These are phyloP conservation scores for Wasmannia auropunctata DNA, from an alignment of 1,140 invertebrate genomes.

Conservation along the genomic window DNA sequence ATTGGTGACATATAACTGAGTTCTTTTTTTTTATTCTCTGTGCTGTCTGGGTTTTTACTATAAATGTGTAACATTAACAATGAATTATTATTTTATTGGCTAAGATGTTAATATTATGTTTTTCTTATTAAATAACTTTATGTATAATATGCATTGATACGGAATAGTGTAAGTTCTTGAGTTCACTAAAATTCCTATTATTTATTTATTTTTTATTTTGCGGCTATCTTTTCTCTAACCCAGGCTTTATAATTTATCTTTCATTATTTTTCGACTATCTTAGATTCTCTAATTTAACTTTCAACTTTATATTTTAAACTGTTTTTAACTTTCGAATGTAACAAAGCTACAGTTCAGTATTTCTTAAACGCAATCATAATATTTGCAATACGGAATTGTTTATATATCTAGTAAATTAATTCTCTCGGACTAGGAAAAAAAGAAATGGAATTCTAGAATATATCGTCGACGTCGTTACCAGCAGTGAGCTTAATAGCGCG, in stretches of 20 bases:
- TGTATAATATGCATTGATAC: not conserved
- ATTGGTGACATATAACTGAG: too few species aligned
- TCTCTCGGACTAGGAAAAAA: not conserved
- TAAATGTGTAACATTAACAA: not conserved
- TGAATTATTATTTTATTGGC: not conserved
- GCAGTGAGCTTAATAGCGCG: conserved; percentile 69
- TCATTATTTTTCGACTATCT: not conserved
- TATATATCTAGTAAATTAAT: not conserved
- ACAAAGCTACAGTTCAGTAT: not conserved
- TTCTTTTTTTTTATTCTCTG: too few species aligned
- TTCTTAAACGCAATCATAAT: conserved; percentile 2
- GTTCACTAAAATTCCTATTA: not conserved
- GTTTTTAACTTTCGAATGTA: not conserved
- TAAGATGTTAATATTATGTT: not conserved
- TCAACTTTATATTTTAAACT: not conserved
- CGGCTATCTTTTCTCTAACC: not conserved
- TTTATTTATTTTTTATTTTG: not conserved
- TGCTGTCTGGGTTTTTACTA: too few species aligned
- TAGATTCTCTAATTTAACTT: not conserved
- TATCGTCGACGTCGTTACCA: conserved; percentile 46
- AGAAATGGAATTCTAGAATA: conserved; percentile 14
- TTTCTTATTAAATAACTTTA: not conserved
- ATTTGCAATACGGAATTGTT: not conserved
- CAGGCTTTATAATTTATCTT: not conserved
- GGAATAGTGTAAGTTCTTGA: not conserved